Percentiles rank a stretch among this genome's conserved stretches.
Conservation (phyloP, 2,888 invertebrate species). For the Athalia circularis region DNA sequence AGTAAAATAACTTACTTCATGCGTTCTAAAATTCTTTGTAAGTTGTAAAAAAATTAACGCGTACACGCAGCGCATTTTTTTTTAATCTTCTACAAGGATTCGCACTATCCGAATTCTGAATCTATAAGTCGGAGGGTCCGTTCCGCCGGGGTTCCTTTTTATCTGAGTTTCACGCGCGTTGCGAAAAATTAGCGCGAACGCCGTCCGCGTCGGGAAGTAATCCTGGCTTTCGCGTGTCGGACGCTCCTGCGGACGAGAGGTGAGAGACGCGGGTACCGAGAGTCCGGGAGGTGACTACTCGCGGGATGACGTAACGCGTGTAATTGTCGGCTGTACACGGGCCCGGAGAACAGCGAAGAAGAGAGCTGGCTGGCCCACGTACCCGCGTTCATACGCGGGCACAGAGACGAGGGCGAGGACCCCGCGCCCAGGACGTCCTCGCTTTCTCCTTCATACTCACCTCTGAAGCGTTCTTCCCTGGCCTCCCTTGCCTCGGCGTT, state of each 20-base stretch:
- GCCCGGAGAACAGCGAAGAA: slow-evolving; percentile 68
- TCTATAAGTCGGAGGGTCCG: too few relatives aligned
- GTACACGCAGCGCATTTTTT: too few relatives aligned
- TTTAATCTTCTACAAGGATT: too few relatives aligned
- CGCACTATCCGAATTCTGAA: too few relatives aligned
- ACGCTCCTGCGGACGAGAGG: slow-evolving; percentile 34
- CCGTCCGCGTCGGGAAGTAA: not conserved
- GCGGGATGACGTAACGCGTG: slow-evolving; percentile 69
- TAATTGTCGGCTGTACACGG: slow-evolving; percentile 71
- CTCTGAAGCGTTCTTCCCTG: slow-evolving; percentile 8
- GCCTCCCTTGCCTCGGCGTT: not conserved
- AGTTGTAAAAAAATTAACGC: not conserved
- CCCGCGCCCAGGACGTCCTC: slow-evolving; percentile 41
- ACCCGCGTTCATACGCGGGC: slow-evolving; percentile 59
- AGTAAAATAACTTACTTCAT: not conserved
- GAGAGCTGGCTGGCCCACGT: slow-evolving; percentile 64
- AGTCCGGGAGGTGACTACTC: slow-evolving; percentile 38
- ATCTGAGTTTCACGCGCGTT: not conserved
- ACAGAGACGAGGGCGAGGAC: slow-evolving; percentile 43
- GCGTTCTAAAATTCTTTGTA: not conserved
- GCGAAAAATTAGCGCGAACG: not conserved
- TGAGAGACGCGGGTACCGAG: slow-evolving; percentile 45
- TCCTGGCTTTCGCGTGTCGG: slow-evolving; percentile 6
- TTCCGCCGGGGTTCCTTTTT: too few relatives aligned
- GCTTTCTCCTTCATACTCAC: slow-evolving; percentile 25